phyloP scores from a whole-genome alignment of 2,888 invertebrate species.

The Lepetodrilus schrolli region DNA sequence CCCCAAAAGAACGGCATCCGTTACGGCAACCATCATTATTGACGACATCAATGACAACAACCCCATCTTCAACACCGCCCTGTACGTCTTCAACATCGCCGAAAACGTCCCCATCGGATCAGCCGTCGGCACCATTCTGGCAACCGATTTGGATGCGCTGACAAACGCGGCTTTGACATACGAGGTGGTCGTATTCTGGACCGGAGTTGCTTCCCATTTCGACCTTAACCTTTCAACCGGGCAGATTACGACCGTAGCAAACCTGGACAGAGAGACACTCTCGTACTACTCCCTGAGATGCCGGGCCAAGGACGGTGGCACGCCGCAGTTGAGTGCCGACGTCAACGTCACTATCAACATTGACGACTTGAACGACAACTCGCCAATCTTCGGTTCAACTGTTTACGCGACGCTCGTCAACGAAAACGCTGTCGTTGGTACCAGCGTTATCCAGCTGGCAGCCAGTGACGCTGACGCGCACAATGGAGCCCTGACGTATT shows the following conservation, averaged over 20 bases:
- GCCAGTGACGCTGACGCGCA: slow-evolving; percentile 58
- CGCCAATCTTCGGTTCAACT: slow-evolving; percentile 50
- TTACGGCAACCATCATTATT: slow-evolving; percentile 54
- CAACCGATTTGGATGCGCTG: slow-evolving; percentile 51
- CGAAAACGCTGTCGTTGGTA: slow-evolving; percentile 55
- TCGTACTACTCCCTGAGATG: slow-evolving; percentile 49
- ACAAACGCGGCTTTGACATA: slow-evolving; percentile 50
- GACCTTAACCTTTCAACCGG: slow-evolving; percentile 46
- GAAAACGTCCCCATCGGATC: slow-evolving; percentile 56
- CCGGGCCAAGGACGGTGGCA: slow-evolving; percentile 56
- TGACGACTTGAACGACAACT: slow-evolving; percentile 65
- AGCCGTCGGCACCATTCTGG: slow-evolving; percentile 49
- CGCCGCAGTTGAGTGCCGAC: slow-evolving; percentile 46
- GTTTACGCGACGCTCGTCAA: slow-evolving; percentile 47
- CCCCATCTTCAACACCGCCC: slow-evolving; percentile 51
- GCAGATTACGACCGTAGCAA: slow-evolving; percentile 42
- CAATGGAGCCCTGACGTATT: slow-evolving; percentile 54
- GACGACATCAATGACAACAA: slow-evolving; percentile 64
- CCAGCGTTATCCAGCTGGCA: slow-evolving; percentile 50
- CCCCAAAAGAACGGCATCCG: slow-evolving; percentile 40
- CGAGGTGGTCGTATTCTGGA: slow-evolving; percentile 41
- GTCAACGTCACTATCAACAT: slow-evolving; percentile 57
- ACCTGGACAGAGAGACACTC: slow-evolving; percentile 59
- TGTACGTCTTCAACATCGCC: slow-evolving; percentile 52
- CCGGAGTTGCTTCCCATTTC: slow-evolving; percentile 50